These are phyloP conservation scores for Pandion haliaetus DNA, from an alignment of 2,113 vertebrate species.

Conservation along the genomic window DNA sequence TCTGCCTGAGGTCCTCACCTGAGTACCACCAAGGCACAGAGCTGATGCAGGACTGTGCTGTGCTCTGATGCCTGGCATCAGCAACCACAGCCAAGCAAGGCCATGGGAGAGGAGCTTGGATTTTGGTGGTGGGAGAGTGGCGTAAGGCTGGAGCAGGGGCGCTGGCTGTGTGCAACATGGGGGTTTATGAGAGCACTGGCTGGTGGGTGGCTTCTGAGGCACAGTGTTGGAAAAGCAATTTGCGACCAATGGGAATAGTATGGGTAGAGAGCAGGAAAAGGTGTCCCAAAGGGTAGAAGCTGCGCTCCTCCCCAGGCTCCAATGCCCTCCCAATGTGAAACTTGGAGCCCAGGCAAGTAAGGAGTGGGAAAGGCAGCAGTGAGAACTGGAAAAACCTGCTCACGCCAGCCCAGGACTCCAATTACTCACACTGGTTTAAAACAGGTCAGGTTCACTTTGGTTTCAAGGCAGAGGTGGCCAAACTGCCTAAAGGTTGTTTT, in stretches of 20 bases:
- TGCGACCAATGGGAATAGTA: neutral
- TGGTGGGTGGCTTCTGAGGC: neutral
- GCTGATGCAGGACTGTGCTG: neutral
- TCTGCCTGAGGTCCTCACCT: neutral
- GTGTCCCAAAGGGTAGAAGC: neutral
- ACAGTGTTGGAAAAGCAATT: neutral
- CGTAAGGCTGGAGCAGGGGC: neutral
- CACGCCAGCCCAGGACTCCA: neutral
- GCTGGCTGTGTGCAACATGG: neutral
- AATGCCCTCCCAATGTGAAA: neutral
- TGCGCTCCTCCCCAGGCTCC: neutral
- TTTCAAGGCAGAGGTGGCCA: slow-evolving; percentile 10
- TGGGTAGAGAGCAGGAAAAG: neutral
- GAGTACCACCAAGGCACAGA: neutral
- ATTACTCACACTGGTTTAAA: slow-evolving; percentile 24
- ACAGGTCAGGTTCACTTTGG: slow-evolving; percentile 9
- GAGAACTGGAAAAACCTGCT: slow-evolving; percentile 63
- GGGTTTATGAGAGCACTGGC: neutral
- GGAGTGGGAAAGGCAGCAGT: neutral
- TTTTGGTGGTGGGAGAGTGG: neutral
- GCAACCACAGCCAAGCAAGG: fast-evolving
- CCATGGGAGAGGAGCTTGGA: neutral
- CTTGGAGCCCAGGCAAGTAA: neutral
- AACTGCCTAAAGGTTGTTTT: neutral
- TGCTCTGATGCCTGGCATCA: neutral